These are phyloP conservation scores for Polydrusus tereticollis DNA, from an alignment of 2,888 invertebrate genomes.

Conservation along the genomic window DNA sequence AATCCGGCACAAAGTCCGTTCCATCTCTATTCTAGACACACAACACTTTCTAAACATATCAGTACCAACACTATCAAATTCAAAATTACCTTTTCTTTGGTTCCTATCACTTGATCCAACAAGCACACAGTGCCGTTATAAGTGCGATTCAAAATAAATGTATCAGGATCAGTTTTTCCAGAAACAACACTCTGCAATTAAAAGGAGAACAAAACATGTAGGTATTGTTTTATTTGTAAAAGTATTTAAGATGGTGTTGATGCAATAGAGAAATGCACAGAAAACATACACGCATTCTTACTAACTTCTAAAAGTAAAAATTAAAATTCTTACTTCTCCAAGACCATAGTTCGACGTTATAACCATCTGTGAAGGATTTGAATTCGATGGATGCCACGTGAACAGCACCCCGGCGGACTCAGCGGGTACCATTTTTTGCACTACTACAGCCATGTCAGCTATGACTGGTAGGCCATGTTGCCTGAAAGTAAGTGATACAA, in stretches of 20 bases:
- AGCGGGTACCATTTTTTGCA: constrained; percentile 82
- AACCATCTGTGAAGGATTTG: constrained; percentile 76
- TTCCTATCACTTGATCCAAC: constrained; percentile 67
- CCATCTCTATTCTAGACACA: too few relatives aligned
- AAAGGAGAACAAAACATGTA: not conserved
- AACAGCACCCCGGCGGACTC: constrained; percentile 85
- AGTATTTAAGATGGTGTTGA: too few relatives aligned
- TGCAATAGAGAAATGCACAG: too few relatives aligned
- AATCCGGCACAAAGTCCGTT: too few relatives aligned
- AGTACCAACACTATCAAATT: too few relatives aligned
- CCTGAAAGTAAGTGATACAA: constrained; percentile 66
- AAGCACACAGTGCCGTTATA: constrained; percentile 66
- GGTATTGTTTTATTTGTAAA: too few relatives aligned
- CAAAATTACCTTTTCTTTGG: constrained; percentile 64
- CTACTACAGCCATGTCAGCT: constrained; percentile 82
- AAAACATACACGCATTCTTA: too few relatives aligned
- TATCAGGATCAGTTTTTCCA: constrained; percentile 82
- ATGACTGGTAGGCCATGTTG: constrained; percentile 79
- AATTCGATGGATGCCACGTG: constrained; percentile 81
- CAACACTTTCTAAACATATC: too few relatives aligned
- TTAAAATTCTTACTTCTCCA: constrained; percentile 75
- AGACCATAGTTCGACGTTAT: constrained; percentile 87
- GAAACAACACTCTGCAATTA: constrained; percentile 80
- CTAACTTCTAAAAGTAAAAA: too few relatives aligned
- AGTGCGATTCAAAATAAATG: constrained; percentile 72